phyloP scores from a whole-genome alignment of 2,113 vertebrate species.

The Pteropus alecto region DNA sequence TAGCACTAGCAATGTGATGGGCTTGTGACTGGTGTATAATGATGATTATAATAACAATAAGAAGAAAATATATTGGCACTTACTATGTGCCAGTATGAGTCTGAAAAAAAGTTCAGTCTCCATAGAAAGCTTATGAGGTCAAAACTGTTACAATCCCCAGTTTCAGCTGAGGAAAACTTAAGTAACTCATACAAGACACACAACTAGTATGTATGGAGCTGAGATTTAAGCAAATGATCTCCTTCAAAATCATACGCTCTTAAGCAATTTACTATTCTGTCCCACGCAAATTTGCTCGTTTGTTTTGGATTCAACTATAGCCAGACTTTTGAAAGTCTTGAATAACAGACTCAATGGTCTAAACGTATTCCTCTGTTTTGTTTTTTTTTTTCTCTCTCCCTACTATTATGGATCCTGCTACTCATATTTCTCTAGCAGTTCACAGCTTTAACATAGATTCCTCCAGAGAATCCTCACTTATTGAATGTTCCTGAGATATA shows the following conservation, averaged over 20 bases:
- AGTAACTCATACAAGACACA: background rate
- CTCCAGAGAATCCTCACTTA: background rate
- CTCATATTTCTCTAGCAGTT: background rate
- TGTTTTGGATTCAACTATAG: background rate
- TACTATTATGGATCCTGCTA: background rate
- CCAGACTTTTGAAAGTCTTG: background rate
- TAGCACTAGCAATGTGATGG: background rate
- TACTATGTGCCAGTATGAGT: background rate
- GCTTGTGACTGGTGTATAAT: background rate
- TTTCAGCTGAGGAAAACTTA: background rate
- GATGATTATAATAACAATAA: background rate
- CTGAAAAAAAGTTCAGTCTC: background rate
- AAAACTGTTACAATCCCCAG: background rate
- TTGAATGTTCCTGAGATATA: background rate
- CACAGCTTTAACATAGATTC: background rate
- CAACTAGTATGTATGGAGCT: background rate
- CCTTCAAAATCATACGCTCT: background rate
- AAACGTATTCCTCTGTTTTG: background rate
- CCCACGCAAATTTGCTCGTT: background rate
- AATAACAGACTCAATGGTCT: background rate
- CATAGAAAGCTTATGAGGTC: background rate
- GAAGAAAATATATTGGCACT: background rate
- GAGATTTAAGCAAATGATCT: background rate
- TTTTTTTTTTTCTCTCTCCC: background rate
- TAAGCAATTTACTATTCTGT: background rate